These are phyloP conservation scores for Strix aluco DNA, from an alignment of 2,113 vertebrate genomes.

Conservation along the genomic window DNA sequence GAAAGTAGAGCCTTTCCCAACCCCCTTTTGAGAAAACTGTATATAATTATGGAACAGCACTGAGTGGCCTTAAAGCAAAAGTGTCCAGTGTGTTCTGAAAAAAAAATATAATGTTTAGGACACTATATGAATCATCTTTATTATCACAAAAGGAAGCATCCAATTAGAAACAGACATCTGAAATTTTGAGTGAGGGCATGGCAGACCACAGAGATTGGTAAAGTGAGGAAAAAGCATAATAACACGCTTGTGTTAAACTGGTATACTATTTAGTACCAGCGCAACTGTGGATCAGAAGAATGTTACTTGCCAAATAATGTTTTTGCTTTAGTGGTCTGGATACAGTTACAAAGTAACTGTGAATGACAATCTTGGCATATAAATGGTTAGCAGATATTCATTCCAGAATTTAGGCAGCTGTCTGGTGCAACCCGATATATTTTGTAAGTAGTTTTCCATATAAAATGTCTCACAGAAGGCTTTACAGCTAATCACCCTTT, in stretches of 20 bases:
- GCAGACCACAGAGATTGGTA: background rate
- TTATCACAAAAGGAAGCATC: conserved; percentile 14
- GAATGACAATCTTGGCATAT: background rate
- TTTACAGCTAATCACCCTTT: conserved; percentile 44
- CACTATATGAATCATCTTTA: background rate
- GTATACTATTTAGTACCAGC: background rate
- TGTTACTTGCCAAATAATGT: background rate
- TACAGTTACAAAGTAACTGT: conserved; percentile 12
- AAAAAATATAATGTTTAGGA: background rate
- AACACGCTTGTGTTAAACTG: background rate
- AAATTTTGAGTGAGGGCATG: background rate
- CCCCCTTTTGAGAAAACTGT: background rate
- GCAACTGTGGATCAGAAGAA: background rate
- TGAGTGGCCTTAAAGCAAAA: background rate
- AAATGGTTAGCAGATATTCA: conserved; percentile 24
- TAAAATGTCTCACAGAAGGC: conserved; percentile 29
- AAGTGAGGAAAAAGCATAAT: background rate
- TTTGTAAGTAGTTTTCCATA: conserved; percentile 13
- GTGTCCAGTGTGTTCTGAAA: background rate
- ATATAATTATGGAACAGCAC: background rate
- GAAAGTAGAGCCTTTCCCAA: background rate
- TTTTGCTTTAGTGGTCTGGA: conserved; percentile 11
- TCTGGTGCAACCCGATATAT: background rate
- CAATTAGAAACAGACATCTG: background rate
- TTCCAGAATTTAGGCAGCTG: conserved; percentile 33